Conservation (phyloP, 2,888 invertebrate species). For the Mycogona germanica region DNA sequence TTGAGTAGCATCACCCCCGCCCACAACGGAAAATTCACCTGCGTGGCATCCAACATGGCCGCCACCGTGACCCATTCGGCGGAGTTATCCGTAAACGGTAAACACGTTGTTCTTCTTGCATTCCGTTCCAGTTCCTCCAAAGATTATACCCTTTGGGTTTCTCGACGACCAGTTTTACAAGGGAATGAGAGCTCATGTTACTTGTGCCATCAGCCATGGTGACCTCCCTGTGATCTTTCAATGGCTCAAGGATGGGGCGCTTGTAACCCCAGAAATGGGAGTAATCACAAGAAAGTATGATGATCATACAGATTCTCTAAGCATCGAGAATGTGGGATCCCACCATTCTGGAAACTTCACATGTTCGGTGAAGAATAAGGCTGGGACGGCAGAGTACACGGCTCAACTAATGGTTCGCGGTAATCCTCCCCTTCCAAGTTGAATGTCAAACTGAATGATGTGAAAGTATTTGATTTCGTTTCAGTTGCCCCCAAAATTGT, state of each 20-base stretch:
- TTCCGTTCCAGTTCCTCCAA: slow-evolving; percentile 15
- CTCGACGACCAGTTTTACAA: slow-evolving; percentile 19
- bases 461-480: slow-evolving; percentile 1
- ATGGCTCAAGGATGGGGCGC: slow-evolving; percentile 32
- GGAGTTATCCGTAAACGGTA: slow-evolving; percentile 16
- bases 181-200: slow-evolving; percentile 16
- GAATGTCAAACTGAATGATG: background rate
- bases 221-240: slow-evolving; percentile 32
- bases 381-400: slow-evolving; percentile 11
- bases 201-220: slow-evolving; percentile 22
- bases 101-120: slow-evolving; percentile 6
- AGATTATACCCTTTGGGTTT: slow-evolving; percentile 16
- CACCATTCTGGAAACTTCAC: slow-evolving; percentile 17
- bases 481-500: slow-evolving; percentile 55
- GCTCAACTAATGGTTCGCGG: slow-evolving; percentile 17
- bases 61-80: slow-evolving; percentile 11
- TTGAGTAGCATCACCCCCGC: slow-evolving; percentile 11
- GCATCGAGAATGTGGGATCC: slow-evolving; percentile 16
- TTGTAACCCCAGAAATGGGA: slow-evolving; percentile 25
- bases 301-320: slow-evolving; percentile 12
- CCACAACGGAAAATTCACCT: slow-evolving; percentile 14
- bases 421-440: slow-evolving; percentile 25
- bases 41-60: slow-evolving; percentile 14
- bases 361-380: slow-evolving; percentile 13
- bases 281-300: slow-evolving; percentile 24